Conservation (phyloP, 2,113 vertebrate genomes). For the Puffinus mauretanicus region DNA sequence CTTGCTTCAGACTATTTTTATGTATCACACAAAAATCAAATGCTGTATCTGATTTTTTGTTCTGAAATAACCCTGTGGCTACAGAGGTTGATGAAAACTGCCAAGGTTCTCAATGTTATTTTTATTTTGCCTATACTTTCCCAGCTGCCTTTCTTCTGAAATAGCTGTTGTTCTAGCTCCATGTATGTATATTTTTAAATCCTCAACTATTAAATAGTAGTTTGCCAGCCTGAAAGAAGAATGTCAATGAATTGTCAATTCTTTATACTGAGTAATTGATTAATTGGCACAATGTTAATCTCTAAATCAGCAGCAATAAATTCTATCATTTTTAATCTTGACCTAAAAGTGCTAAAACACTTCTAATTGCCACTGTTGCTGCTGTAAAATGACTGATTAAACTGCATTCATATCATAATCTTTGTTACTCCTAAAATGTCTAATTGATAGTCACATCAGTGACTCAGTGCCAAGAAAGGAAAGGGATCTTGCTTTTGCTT, state of each 20-base stretch:
- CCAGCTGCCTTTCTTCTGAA: not conserved
- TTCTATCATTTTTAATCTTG: conserved; percentile 67
- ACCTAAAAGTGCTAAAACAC: conserved; percentile 70
- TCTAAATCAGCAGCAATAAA: conserved; percentile 76
- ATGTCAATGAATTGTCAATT: conserved; percentile 76
- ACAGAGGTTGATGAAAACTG: not conserved
- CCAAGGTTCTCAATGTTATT: not conserved
- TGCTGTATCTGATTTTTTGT: not conserved
- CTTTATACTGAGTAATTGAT: conserved; percentile 69
- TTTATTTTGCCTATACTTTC: not conserved
- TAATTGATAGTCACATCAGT: not conserved
- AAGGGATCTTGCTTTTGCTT: not conserved
- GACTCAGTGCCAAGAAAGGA: conserved; percentile 25
- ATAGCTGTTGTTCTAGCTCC: not conserved
- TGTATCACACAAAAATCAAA: not conserved
- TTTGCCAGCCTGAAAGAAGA: conserved; percentile 62
- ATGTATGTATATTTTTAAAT: not conserved
- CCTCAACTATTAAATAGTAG: conserved; percentile 33
- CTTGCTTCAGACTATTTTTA: not conserved
- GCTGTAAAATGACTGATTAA: conserved; percentile 67
- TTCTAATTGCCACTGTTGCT: conserved; percentile 61
- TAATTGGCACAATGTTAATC: conserved; percentile 75
- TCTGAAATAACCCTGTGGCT: not conserved
- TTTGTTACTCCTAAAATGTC: conserved; percentile 57
- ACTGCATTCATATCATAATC: conserved; percentile 16